These are phyloP conservation scores for Agriopis leucophaearia DNA, from an alignment of 2,888 invertebrate genomes.

Conservation along the genomic window DNA sequence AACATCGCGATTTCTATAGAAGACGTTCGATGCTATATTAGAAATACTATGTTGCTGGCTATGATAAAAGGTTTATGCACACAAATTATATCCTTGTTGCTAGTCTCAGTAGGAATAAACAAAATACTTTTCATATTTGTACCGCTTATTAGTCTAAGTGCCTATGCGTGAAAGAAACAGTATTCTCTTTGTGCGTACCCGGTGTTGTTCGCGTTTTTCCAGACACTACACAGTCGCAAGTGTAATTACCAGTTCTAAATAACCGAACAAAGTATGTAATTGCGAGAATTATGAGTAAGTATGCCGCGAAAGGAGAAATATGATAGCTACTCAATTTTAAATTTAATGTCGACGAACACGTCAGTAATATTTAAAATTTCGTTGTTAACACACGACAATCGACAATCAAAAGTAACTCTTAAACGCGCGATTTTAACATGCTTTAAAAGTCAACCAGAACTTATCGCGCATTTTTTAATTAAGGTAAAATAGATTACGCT, in stretches of 20 bases:
- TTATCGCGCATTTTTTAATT: no score
- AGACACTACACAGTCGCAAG: background rate
- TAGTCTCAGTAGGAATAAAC: no score
- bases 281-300: background rate
- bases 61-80: no score
- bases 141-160: no score
- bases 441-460: no score
- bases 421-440: no score
- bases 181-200: background rate
- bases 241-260: background rate
- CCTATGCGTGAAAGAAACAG: background rate
- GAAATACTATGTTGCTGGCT: no score
- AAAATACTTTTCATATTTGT: no score
- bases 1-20: no score
- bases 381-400: background rate
- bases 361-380: slow-evolving; percentile 5
- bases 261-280: background rate
- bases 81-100: no score
- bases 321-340: background rate
- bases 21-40: no score
- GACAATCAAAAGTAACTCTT: background rate
- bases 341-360: background rate
- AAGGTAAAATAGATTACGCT: no score
- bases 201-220: background rate
- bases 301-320: background rate